Conservation (phyloP, 2,113 vertebrate genomes). For the Pelobates fuscus region DNA sequence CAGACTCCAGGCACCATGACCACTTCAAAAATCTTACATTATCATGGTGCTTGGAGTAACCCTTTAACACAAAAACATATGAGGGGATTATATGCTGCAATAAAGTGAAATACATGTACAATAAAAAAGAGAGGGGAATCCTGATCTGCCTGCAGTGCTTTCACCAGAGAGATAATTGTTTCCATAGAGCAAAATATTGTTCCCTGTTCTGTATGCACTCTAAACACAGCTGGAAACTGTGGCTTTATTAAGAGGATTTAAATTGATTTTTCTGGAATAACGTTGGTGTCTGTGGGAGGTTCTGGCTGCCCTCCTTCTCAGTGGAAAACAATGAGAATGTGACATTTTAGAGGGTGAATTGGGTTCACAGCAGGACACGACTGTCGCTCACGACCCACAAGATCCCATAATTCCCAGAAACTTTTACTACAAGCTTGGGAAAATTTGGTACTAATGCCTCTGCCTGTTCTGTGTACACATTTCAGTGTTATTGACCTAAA, state of each 20-base stretch:
- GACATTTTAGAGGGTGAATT: constrained; percentile 27
- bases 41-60: too few relatives aligned
- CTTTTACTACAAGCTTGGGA: neutral
- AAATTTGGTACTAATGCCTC: too few relatives aligned
- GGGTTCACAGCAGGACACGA: constrained; percentile 41
- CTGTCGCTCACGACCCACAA: constrained; percentile 12
- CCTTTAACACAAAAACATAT: too few relatives aligned
- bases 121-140: neutral
- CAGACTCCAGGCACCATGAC: too few relatives aligned
- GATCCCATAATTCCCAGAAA: constrained; percentile 8
- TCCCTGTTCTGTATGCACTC: neutral
- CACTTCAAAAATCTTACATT: too few relatives aligned
- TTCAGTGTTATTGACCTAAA: too few relatives aligned
- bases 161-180: neutral
- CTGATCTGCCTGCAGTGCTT: too few relatives aligned
- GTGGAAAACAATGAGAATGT: constrained; percentile 27
- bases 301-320: constrained; percentile 4
- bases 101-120: neutral
- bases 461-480: too few relatives aligned
- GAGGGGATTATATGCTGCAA: neutral
- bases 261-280: neutral
- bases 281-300: constrained; percentile 19
- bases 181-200: neutral
- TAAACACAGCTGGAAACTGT: neutral
- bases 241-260: neutral